Evolutionary conservation across 2,113 vertebrate species (phyloP).

Genomic region (Edolisoma coerulescens): DNA sequence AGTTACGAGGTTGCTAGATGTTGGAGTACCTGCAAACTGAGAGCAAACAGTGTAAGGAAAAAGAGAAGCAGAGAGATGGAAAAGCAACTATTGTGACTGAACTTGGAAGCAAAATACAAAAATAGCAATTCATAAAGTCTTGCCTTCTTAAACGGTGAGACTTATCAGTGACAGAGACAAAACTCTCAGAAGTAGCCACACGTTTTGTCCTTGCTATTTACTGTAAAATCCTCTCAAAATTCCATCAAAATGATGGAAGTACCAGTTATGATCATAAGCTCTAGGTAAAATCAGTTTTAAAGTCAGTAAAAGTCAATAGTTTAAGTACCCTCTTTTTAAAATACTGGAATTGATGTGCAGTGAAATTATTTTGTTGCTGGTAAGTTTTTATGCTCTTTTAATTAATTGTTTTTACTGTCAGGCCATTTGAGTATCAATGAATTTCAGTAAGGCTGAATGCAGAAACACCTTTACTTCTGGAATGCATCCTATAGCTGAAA

Average conservation of each 20-base stretch:
- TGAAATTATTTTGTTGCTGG: background rate
- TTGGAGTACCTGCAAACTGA: background rate
- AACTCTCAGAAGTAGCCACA: background rate
- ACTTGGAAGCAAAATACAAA: background rate
- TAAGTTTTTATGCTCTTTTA: background rate
- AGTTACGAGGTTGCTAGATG: background rate
- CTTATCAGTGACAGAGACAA: background rate
- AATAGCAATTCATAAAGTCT: background rate
- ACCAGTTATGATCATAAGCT: background rate
- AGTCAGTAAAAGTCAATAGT: background rate
- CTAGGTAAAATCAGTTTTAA: background rate
- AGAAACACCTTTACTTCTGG: background rate
- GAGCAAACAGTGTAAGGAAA: background rate
- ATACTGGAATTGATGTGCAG: background rate
- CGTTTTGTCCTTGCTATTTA: background rate
- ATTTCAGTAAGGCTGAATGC: background rate
- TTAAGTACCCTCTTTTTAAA: background rate
- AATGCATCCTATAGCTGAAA: background rate
- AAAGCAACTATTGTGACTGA: background rate
- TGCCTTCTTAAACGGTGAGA: background rate
- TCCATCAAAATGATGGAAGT: background rate
- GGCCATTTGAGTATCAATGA: background rate
- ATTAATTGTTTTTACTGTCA: background rate
- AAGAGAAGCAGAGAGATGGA: background rate
- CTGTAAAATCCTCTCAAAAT: background rate